phyloP scores from a whole-genome alignment of 2,113 vertebrate genomes.

The Nymphicus hollandicus region DNA sequence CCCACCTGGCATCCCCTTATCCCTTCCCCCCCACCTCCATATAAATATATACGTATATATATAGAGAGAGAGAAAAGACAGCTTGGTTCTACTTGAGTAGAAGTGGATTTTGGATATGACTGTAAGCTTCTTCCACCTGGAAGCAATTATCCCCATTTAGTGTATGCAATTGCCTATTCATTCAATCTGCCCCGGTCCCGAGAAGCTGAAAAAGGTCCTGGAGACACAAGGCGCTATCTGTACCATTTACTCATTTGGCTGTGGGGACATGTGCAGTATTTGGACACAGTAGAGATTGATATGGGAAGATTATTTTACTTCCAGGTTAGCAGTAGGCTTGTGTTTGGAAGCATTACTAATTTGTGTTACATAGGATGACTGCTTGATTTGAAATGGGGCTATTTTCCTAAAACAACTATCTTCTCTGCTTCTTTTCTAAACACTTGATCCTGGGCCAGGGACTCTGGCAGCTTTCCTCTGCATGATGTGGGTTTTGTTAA shows the following conservation, averaged over 20 bases:
- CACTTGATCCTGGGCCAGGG: neutral
- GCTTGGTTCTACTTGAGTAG: neutral
- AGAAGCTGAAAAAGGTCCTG: neutral
- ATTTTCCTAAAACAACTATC: neutral
- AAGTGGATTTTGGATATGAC: neutral
- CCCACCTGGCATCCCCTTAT: accelerated
- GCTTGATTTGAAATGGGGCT: neutral
- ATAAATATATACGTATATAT: too few species aligned
- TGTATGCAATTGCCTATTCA: neutral
- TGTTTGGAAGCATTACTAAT: neutral
- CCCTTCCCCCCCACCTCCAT: neutral
- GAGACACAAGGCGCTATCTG: accelerated
- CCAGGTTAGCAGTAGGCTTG: neutral
- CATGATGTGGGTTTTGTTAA: accelerated
- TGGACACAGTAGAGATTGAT: accelerated
- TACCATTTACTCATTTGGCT: neutral
- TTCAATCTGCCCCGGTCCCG: neutral
- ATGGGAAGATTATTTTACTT: neutral
- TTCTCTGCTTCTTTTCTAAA: neutral
- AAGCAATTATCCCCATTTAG: neutral
- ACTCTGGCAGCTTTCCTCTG: neutral
- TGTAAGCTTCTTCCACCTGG: neutral
- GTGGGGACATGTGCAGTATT: accelerated
- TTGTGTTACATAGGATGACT: neutral
- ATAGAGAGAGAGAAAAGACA: neutral